Evolutionary conservation across 1,140 invertebrate species (phyloP).

Genomic region (Antheraea mylitta): DNA sequence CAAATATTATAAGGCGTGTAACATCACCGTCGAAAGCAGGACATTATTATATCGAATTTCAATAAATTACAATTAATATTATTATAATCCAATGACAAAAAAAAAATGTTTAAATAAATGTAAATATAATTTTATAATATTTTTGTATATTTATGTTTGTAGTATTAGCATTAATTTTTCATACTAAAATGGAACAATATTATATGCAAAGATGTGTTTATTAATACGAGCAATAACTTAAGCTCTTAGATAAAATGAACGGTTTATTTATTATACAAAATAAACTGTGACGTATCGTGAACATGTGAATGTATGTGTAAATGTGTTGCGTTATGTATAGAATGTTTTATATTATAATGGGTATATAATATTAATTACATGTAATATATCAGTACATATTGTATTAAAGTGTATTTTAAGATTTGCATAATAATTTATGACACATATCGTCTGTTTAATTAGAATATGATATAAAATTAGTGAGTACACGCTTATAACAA

Average conservation of each 20-base stretch:
- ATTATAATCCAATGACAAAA: slow-evolving; percentile 46
- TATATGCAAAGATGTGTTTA: slow-evolving; percentile 1
- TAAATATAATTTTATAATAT: slow-evolving; percentile 39
- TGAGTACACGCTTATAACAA: slow-evolving; percentile 13
- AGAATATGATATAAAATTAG: background rate
- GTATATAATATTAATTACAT: slow-evolving; percentile 24
- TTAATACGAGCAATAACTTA: slow-evolving; percentile 31
- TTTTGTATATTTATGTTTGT: slow-evolving; percentile 65
- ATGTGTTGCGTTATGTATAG: slow-evolving; percentile 43
- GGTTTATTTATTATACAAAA: slow-evolving; percentile 60
- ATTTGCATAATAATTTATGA: slow-evolving; percentile 31
- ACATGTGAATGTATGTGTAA: slow-evolving; percentile 43
- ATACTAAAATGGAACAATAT: background rate
- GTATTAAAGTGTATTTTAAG: slow-evolving; percentile 36
- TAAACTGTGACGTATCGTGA: slow-evolving; percentile 53
- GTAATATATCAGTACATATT: slow-evolving; percentile 42
- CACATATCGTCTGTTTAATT: slow-evolving; percentile 24
- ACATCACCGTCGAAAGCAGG: slow-evolving; percentile 52
- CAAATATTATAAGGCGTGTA: slow-evolving; percentile 59
- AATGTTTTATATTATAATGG: slow-evolving; percentile 42
- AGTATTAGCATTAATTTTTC: slow-evolving; percentile 12
- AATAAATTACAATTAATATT: slow-evolving; percentile 8
- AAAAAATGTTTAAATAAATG: slow-evolving; percentile 69
- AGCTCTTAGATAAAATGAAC: slow-evolving; percentile 37
- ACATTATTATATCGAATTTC: slow-evolving; percentile 8